Evolutionary conservation across 2,113 vertebrate species (phyloP).

Genomic region (Phalacrocorax brasilianus): DNA sequence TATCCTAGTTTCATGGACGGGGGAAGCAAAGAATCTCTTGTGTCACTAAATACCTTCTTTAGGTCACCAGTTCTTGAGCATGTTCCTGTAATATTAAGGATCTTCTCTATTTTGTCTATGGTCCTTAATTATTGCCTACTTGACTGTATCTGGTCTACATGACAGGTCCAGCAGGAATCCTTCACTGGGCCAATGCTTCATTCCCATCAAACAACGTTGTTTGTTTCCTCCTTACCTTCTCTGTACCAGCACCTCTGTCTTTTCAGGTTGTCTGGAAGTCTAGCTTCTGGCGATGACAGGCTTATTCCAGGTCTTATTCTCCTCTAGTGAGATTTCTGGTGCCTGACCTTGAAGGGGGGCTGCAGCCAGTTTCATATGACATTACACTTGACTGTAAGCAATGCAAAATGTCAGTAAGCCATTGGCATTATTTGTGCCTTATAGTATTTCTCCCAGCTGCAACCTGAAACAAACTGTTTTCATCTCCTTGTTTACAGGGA

Average conservation of each 20-base stretch:
- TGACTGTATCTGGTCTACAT: neutral
- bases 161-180: neutral
- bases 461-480: slow-evolving; percentile 35
- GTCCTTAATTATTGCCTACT: neutral
- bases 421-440: neutral
- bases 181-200: neutral
- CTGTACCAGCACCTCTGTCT: neutral
- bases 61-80: neutral
- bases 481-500: slow-evolving; percentile 24
- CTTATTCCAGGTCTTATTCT: neutral
- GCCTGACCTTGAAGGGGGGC: neutral
- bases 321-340: neutral
- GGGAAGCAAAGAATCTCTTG: neutral
- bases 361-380: neutral
- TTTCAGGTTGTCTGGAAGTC: neutral
- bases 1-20: neutral
- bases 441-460: neutral
- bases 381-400: neutral
- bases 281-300: neutral
- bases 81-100: neutral
- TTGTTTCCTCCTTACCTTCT: neutral
- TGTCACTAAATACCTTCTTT: neutral
- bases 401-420: neutral
- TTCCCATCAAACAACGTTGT: neutral
- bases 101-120: neutral